Base-by-base conservation (phyloP, 1,140 invertebrate species). In the Rhagoletis pomonella region DNA sequence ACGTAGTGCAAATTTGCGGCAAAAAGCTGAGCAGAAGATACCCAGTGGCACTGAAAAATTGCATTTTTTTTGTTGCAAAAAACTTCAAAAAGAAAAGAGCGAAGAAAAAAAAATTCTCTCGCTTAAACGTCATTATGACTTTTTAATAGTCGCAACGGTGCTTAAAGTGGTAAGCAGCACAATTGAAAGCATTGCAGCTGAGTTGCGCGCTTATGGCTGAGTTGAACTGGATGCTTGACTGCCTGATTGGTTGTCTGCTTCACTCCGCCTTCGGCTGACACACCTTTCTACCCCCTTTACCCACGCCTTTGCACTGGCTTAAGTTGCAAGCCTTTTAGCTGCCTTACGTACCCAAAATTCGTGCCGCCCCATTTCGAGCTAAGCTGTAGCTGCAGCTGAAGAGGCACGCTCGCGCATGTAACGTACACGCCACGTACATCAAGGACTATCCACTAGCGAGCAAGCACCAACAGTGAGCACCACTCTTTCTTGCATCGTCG, bases 41-140 rank as follows among this genome's bases (percentile, higher is more conserved):
- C n/a, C 50, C 0, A 55, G 50, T 55, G 10, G 50, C 50, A 55
- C 50, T 55, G 3, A 73, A 47, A 6, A 73, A 81, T 58, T 2
- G 29, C 29, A 81, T 81, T 19, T 64, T 67, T 67, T 62, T 29
- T 29, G 29, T 29, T 62, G 12, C 60, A 62, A 62, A 55, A 62
- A 29, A 42, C 47, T 47, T 12, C 17, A 81, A 55, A 81, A 19
- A 81, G 44, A 81, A 12, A 55, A 7, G 47, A 9, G 14, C 50
- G 47, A 6, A 47, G 2, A 47, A 58, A 39, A 29, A 29, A 29
- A 29, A 29, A 29, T 29, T 29, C 29, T n/a, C n/a, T n/a, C n/a
- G 47, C 73, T 55, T 55, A 81, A 81, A 81, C 73, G n/a, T 55
- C 73, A 81, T 81, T 81, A 81, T 81, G 73, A 81, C 73, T 58